A percentile compares a stretch with the other conserved stretches of the same genome.
Evolutionary conservation across 2,797 vertebrate species (phyloP).

Genomic region (Spea hammondii): DNA sequence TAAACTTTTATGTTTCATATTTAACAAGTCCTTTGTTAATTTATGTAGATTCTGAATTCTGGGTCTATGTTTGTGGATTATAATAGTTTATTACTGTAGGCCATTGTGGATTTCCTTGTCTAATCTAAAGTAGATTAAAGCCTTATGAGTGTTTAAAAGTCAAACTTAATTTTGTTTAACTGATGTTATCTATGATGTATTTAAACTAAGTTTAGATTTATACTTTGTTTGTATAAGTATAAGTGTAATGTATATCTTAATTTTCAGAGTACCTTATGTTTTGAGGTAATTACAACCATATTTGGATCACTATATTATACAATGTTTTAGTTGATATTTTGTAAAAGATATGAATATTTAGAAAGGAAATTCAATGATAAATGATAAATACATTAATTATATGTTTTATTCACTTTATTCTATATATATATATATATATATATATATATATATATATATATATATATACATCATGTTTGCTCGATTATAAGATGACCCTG

Average conservation of each 20-base stretch:
- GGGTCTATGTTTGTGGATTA: slow-evolving; percentile 15
- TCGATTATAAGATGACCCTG: too few relatives aligned
- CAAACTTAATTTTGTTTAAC: not conserved
- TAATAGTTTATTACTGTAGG: slow-evolving; percentile 4
- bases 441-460: too few relatives aligned
- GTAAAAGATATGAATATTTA: not conserved
- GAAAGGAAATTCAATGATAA: not conserved
- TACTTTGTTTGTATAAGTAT: slow-evolving; percentile 26
- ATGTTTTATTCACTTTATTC: too few relatives aligned
- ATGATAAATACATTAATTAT: too few relatives aligned
- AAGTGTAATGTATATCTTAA: slow-evolving; percentile 34
- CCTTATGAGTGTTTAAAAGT: slow-evolving; percentile 10
- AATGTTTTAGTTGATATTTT: slow-evolving; percentile 2
- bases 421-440: too few relatives aligned
- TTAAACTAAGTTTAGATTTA: slow-evolving; percentile 21
- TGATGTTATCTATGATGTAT: slow-evolving; percentile 29
- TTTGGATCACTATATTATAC: not conserved
- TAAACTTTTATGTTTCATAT: slow-evolving; percentile 2
- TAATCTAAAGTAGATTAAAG: slow-evolving; percentile 13
- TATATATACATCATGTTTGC: too few relatives aligned
- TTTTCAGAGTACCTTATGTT: slow-evolving; percentile 19
- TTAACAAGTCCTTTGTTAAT: slow-evolving; percentile 12
- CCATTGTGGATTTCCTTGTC: not conserved
- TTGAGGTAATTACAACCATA: slow-evolving; percentile 23
- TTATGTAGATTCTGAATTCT: slow-evolving; percentile 9